Evolutionary conservation across 2,888 invertebrate genomes (phyloP), one percentile per base, ranked within the genome.

Genomic region (Chamaedrilus cognettii): DNA sequence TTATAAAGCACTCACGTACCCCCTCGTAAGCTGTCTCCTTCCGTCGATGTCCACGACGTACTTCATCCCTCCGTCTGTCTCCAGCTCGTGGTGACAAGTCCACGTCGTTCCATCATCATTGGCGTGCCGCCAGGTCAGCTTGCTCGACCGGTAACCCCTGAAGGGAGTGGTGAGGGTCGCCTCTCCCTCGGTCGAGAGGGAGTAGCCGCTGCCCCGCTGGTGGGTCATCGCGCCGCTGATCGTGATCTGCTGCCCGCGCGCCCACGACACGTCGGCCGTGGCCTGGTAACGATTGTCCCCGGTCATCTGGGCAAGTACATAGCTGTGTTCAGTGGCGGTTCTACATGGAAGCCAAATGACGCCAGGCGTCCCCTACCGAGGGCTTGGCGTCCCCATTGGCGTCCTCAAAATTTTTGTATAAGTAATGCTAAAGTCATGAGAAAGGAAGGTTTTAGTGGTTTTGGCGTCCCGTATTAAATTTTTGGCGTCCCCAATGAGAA

Each of bases 101-200:
- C 66, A 33, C 32, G n/a, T 30, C n/a, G 30, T 62, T 7, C 7
- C 51, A 34, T 64, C 58, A 35, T 72, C 58, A 34, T 72, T 66
- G 35, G 52, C 7, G 51, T 70, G 68, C 19, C 56, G 66, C 72
- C 70, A 70, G 30, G 50, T 55, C 3, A 70, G 26, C 57, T 66
- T 64, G 23, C 11, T 59, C n/a, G 52, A 34, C 28, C 50, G 49
- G 58, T 55, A 66, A 31, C 15, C 49, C 5, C 51, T 26, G 50
- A 65, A 64, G 1, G 72, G 72, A 7, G 68, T 66, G 11, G 52
- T 52, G n/a, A 72, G 30, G 28, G 58, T 42, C 30, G 71, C 31
- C 30, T 69, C 69, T 3, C 70, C 72, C 32, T 49, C 65, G 61
- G 61, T 69, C 11, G 65, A 64, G 11, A 71, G 26, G 2, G 42